Evolutionary conservation across 1,140 invertebrate species (phyloP), one percentile per base, ranked within the genome.

Genomic region (Drosophila micromelanica): DNA sequence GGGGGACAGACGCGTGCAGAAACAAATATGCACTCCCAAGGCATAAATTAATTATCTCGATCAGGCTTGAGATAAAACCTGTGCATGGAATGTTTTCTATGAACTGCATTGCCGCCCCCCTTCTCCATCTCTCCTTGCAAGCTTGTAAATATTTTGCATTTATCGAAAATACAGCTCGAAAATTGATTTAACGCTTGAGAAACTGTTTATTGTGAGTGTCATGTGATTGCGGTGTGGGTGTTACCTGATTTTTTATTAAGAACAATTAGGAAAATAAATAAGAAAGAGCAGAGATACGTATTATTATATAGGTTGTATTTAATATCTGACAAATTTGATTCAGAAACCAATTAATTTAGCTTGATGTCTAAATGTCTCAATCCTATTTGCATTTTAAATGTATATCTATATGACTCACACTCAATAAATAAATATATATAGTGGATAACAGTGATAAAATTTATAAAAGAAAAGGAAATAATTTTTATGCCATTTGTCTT

Each of bases 1-100:
- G 27, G 55, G 54, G n/a, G 23, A 43, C 13, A 71, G 20, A 9
- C 35, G 27, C 52, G 45, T 49, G 49, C 64, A 60, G 45, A 32
- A 40, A 42, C 35, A 67, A 42, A 72, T 57, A 54, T 57, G 32
- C 43, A 68, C 20, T 8, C 6, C n/a, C n/a, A 60, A 46, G 71
- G 27, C 56, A 68, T 73, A 68, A 73, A 68, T 61, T 73, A 73
- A 73, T 73, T 68, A 73, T 68, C 54, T 69, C 64, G 40, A 72
- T 71, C 37, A 57, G 56, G 61, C 61, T 42, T 49, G 37, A 64
- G 60, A 71, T 71, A 71, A 64, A 27, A 30, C 6, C 8, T 12
- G n/a, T 27, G 3, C 23, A 27, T 27, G 2, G 23, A 27, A 3
- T 2, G 27, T 30, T 15, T n/a, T 54, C 8, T 30, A 17, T 15